These are phyloP conservation scores for Drosophila bifasciata DNA, from an alignment of 1,140 invertebrate genomes.

Conservation along the genomic window DNA sequence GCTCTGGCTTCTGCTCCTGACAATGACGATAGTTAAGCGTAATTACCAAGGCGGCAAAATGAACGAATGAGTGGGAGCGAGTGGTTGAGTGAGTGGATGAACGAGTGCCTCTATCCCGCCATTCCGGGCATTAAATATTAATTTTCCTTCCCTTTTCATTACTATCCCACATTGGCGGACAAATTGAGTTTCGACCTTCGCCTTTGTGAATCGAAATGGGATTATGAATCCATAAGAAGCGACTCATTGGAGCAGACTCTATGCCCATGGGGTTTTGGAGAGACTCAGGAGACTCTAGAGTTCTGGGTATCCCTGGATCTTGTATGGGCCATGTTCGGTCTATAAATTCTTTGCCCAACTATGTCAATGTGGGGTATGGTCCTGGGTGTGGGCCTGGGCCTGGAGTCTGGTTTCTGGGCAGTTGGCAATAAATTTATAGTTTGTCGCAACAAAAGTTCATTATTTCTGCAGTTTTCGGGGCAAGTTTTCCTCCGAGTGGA, in stretches of 20 bases:
- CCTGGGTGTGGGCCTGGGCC: too few relatives aligned
- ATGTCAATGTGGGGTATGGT: conserved; percentile 4
- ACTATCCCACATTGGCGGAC: not conserved
- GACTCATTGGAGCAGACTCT: not conserved
- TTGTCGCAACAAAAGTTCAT: conserved; percentile 80
- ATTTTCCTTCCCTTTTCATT: conserved; percentile 25
- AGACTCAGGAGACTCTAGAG: too few relatives aligned
- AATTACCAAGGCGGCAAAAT: conserved; percentile 70
- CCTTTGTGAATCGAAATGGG: not conserved
- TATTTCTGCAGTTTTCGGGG: conserved; percentile 63
- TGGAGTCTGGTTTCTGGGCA: conserved; percentile 17
- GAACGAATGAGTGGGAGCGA: conserved; percentile 19
- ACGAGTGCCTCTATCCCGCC: conserved; percentile 18
- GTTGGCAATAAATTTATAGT: conserved; percentile 76
- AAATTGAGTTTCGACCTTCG: not conserved
- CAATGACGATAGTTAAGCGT: conserved; percentile 75
- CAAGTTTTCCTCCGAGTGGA: conserved; percentile 54
- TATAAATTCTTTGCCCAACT: conserved; percentile 15
- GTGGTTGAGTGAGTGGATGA: conserved; percentile 9
- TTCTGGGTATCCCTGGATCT: not conserved
- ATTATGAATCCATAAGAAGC: conserved; percentile 6
- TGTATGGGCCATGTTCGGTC: conserved; percentile 3
- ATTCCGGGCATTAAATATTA: conserved; percentile 58
- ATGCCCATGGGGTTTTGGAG: not conserved
- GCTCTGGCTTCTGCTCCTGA: conserved; percentile 31